Percentiles rank a stretch among this genome's conserved stretches.
Conservation (phyloP, 2,797 vertebrate species). For the Chiroxiphia lanceolata region DNA sequence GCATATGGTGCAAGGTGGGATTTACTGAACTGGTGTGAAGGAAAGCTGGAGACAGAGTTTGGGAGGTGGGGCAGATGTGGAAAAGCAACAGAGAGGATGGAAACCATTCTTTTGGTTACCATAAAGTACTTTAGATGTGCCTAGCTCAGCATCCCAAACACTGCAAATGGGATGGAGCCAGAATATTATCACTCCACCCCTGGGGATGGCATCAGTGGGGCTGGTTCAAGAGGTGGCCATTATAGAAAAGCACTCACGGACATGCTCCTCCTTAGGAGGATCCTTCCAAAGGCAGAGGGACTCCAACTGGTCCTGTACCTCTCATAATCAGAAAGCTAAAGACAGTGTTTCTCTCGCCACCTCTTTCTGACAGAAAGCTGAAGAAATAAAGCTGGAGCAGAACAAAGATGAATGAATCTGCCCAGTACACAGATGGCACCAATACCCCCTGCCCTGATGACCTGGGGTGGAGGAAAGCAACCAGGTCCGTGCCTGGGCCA, state of each 20-base stretch:
- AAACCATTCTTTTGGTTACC: not conserved
- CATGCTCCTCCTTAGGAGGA: not conserved
- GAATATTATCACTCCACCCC: rapidly evolving
- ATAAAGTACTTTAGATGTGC: not conserved
- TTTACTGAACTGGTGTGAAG: not conserved
- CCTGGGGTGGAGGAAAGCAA: not conserved
- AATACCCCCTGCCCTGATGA: not conserved
- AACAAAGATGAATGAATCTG: not conserved
- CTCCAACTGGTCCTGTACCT: not conserved
- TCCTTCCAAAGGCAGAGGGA: rapidly evolving
- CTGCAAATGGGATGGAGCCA: not conserved
- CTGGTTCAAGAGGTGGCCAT: not conserved
- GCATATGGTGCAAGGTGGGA: not conserved
- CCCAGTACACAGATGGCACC: rapidly evolving
- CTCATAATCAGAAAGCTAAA: not conserved
- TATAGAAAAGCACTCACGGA: rapidly evolving
- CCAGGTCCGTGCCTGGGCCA: rapidly evolving
- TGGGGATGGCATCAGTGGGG: not conserved
- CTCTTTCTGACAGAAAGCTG: not conserved
- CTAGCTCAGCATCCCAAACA: not conserved
- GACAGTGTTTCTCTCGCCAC: rapidly evolving
- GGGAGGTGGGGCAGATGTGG: not conserved
- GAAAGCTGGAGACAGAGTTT: not conserved
- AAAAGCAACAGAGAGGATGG: not conserved
- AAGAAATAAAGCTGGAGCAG: not conserved